phyloP scores from a whole-genome alignment of 2,113 vertebrate species.

The Ovis canadensis region DNA sequence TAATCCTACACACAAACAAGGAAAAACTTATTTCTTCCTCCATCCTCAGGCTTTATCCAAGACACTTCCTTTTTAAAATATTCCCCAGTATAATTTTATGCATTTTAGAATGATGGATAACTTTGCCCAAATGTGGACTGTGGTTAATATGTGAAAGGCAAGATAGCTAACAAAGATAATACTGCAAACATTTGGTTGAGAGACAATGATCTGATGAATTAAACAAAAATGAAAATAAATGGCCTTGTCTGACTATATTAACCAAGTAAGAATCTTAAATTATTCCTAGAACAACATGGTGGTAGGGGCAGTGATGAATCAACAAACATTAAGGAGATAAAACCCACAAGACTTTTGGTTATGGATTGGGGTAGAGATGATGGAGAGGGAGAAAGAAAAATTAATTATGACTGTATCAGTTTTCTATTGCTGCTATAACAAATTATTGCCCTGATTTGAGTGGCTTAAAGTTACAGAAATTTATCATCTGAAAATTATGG shows the following conservation, averaged over 20 bases:
- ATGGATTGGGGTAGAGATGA: background rate
- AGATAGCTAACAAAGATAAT: background rate
- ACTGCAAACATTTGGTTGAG: background rate
- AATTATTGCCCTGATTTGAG: background rate
- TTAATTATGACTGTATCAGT: background rate
- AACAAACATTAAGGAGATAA: background rate
- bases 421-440: background rate
- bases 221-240: background rate
- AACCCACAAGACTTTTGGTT: background rate
- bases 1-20: background rate
- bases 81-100: background rate
- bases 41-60: background rate
- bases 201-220: background rate
- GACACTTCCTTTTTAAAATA: background rate
- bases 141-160: background rate
- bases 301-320: background rate
- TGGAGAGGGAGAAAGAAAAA: background rate
- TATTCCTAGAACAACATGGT: background rate
- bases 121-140: background rate
- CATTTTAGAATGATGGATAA: background rate
- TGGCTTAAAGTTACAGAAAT: background rate
- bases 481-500: background rate
- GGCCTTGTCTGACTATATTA: background rate
- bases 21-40: background rate
- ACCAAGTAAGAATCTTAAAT: background rate